Base-by-base conservation (phyloP, 2,113 vertebrate genomes). In the Elachura formosa region DNA sequence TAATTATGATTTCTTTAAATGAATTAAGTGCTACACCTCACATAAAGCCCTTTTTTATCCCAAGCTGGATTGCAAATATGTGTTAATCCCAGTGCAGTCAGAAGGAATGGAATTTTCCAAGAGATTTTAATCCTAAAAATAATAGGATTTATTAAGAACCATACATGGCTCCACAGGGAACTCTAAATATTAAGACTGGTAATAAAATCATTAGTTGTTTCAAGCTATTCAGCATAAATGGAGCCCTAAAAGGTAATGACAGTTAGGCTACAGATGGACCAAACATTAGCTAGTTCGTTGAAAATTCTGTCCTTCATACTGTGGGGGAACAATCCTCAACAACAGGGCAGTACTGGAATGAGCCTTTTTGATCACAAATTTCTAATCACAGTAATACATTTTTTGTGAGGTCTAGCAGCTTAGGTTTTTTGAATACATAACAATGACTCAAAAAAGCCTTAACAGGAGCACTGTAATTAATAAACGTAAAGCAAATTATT, bases 61-160 rank as follows among this genome's bases (percentile, higher is more conserved):
- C 72, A 91, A 63, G 1, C 7, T 69, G 36, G 56, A 56, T 38
- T 38, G 22, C 13, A 61, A 80, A 31, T 2, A 0, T 66, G 24
- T 77, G 46, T 49, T 90, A 81, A 87, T 93, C 69, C 88, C 80
- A 76, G 72, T 40, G 26, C 49, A 76, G 83, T 69, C 6, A 11
- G 23, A 91, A 89, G 54, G 56, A 85, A 80, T 38, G 12, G 56
- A 94, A 94, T 96, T 92, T 92, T 63, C 90, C 46, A 76, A 54
- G 80, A 96, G 54, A 94, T 96, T 96, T 96, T 95, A 95, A 84
- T 97, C 89, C 84, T 90, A 68, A 88, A 96, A 95, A 94, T 96
- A 97, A 93, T 89, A n/a, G 64, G 80, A 87, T 96, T 96, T 88
- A 95, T 97, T 96, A 96, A 91, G 91, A 95, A 81, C 77, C 49